Base-by-base conservation (phyloP, 1,140 invertebrate genomes). In the Drosophila baimaii region DNA sequence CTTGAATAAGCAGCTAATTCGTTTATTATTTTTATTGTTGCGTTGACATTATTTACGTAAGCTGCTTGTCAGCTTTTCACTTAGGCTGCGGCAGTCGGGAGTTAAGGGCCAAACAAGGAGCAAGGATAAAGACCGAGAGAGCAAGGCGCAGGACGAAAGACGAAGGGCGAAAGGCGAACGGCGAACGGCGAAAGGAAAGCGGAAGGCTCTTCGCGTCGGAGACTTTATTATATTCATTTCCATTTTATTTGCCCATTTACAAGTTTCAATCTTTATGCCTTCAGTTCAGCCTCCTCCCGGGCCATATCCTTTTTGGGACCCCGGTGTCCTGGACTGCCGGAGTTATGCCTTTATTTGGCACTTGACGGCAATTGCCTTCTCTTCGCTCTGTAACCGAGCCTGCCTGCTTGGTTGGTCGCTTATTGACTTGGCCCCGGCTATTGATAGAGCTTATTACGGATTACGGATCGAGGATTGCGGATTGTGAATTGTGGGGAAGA, bases 1-100 rank as follows among this genome's bases (percentile, higher is more conserved):
- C 61, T 65, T 79, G 79, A 77, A 89, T 80, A 80, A 84, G 84
- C 84, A 84, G 84, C 84, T 88, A 88, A 88, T 88, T 88, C 84
- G 84, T 88, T 88, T 88, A 88, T 88, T 88, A 88, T 89, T 88
- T 89, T 88, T 88, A 88, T 88, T 88, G 84, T 88, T 89, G 77
- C 84, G 81, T 84, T 88, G 84, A 88, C 84, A 88, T 88, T 88
- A 88, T 88, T 88, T 89, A 89, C 85, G 80, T 89, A 88, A 88
- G 84, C 84, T 84, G 86, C 83, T 88, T 89, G 83, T 88, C 83
- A 88, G 83, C 80, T 88, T 85, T 84, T 85, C 81, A 84, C 81
- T 84, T 80, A 70, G 51, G 46, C 43, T 5, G 51, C 41, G 10
- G 29, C 39, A 29, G 33, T 13, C 25, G 29, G 46, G 44, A 52